A percentile compares a stretch with the other conserved stretches of the same genome.
Evolutionary conservation across 1,140 invertebrate species (phyloP).

Genomic region (Lucilia cuprina): DNA sequence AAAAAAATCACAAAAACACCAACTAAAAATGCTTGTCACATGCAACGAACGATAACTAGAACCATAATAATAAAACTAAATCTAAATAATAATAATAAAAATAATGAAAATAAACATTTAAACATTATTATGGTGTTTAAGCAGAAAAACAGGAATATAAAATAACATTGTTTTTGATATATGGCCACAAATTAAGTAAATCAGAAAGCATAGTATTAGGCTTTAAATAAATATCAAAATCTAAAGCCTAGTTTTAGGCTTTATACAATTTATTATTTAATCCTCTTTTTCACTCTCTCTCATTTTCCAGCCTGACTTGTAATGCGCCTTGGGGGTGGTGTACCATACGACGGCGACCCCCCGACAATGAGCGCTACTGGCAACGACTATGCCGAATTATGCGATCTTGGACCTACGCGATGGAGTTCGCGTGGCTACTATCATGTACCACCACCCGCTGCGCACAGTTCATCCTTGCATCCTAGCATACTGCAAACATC

Average conservation of each 20-base stretch:
- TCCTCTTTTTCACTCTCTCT: background rate
- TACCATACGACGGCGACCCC: conserved; percentile 63
- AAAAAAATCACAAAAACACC: no score
- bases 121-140: no score
- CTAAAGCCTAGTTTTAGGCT: no score
- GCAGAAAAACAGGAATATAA: no score
- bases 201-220: no score
- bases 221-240: no score
- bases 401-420: conserved; percentile 62
- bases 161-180: no score
- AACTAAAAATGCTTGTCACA: background rate
- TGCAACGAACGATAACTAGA: background rate
- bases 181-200: no score
- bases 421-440: conserved; percentile 59
- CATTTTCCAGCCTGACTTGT: conserved; percentile 46
- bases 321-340: conserved; percentile 63
- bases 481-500: conserved; percentile 38
- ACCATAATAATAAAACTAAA: background rate
- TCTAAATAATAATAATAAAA: background rate
- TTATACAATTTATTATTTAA: no score
- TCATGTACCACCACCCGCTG: conserved; percentile 48
- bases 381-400: conserved; percentile 63
- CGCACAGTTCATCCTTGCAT: conserved; percentile 46
- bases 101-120: no score
- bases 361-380: conserved; percentile 63